Percentiles rank a stretch among this genome's conserved stretches.
These are phyloP conservation scores for Atrina japonica DNA, from an alignment of 2,888 invertebrate species.

Conservation along the genomic window DNA sequence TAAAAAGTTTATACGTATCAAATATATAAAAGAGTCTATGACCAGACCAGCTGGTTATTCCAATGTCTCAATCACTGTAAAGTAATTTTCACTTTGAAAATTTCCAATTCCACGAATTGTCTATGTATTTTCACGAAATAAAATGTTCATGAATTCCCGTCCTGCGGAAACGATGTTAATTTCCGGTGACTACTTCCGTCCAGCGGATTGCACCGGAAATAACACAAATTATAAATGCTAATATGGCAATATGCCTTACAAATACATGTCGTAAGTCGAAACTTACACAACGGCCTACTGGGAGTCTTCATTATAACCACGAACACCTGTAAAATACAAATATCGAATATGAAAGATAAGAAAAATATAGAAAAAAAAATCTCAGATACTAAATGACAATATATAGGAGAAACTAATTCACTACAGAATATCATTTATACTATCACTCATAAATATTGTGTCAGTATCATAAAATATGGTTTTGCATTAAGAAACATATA, in stretches of 20 bases:
- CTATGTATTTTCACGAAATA: conserved; percentile 12
- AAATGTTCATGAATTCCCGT: conserved; percentile 29
- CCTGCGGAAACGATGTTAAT: conserved; percentile 40
- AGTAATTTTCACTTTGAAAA: neutral
- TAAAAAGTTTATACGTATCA: conserved; percentile 5
- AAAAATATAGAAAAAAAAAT: neutral
- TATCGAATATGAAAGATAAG: neutral
- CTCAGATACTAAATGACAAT: too few relatives aligned
- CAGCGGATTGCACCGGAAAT: conserved; percentile 43
- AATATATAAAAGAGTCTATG: conserved; percentile 19
- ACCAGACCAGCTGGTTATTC: conserved; percentile 7
- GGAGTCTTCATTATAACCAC: conserved; percentile 63
- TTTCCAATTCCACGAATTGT: conserved; percentile 11
- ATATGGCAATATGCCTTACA: conserved; percentile 78
- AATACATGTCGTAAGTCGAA: conserved; percentile 60
- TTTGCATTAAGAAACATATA: too few relatives aligned
- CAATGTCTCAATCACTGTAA: too few relatives aligned
- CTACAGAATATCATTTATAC: too few relatives aligned
- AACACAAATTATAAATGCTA: conserved; percentile 26
- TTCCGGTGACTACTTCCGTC: conserved; percentile 37
- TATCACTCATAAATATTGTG: too few relatives aligned
- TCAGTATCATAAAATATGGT: too few relatives aligned
- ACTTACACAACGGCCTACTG: conserved; percentile 73
- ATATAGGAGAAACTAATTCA: too few relatives aligned
- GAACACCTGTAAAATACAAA: conserved; percentile 59